Conservation (phyloP, 2,888 invertebrate species). For the Macrophya annulata region DNA sequence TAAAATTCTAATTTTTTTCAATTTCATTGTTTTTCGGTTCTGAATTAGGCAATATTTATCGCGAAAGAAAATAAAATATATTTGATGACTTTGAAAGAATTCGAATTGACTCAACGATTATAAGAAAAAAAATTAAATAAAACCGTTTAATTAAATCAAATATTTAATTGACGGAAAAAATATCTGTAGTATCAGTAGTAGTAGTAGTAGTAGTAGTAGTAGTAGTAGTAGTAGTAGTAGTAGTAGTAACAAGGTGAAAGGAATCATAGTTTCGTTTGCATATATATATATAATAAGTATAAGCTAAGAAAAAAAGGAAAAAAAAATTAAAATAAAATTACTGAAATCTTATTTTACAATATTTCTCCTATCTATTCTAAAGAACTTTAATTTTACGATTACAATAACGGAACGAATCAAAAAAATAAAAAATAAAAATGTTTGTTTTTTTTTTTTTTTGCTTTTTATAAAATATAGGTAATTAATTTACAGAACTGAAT, state of each 20-base stretch:
- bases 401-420: conserved; percentile 11
- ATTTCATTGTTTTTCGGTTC: neutral
- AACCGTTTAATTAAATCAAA: conserved; percentile 2
- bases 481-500: conserved; percentile 13
- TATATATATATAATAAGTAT: neutral
- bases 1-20: neutral
- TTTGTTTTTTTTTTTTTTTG: neutral
- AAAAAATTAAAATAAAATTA: conserved; percentile 7
- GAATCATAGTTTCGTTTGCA: conserved; percentile 18
- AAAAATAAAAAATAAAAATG: neutral
- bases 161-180: conserved; percentile 17
- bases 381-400: neutral
- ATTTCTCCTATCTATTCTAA: conserved; percentile 39
- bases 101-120: neutral
- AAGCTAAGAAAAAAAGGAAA: neutral
- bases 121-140: neutral
- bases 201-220: neutral
- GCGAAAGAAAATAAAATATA: neutral
- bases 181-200: neutral
- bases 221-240: neutral
- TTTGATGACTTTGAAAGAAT: neutral
- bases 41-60: conserved; percentile 6
- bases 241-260: conserved; percentile 9
- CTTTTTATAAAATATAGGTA: neutral
- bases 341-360: conserved; percentile 33